Percentiles rank a stretch among this genome's conserved stretches.
Evolutionary conservation across 2,888 invertebrate species (phyloP).

Genomic region (Schizaphis graminum): DNA sequence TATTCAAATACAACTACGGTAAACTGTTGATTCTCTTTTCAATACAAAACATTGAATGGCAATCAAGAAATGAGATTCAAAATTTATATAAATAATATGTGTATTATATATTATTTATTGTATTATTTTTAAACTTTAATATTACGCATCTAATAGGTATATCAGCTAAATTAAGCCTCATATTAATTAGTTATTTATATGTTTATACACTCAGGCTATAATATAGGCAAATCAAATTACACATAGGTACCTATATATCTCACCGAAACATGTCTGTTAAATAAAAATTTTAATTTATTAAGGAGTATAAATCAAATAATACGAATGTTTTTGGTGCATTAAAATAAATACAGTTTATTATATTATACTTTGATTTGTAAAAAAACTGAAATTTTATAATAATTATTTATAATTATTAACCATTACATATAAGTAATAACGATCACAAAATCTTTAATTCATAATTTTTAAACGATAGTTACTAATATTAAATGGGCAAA

Average conservation of each 20-base stretch:
- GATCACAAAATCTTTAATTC: neutral
- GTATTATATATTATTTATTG: neutral
- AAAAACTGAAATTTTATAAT: neutral
- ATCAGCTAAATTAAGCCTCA: neutral
- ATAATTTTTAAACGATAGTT: neutral
- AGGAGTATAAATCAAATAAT: neutral
- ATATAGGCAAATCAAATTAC: conserved; percentile 16
- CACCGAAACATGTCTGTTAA: neutral
- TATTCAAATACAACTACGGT: neutral
- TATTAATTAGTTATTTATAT: neutral
- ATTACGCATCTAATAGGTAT: neutral
- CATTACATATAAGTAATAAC: neutral
- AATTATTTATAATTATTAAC: no score
- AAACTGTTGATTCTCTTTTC: neutral
- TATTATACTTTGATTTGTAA: neutral
- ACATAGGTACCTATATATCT: neutral
- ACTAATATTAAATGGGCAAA: neutral
- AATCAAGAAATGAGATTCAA: neutral
- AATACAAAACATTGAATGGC: neutral
- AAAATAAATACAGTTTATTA: neutral
- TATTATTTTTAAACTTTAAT: neutral
- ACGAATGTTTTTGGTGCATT: neutral
- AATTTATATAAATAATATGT: neutral
- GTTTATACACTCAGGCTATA: neutral
- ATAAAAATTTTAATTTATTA: neutral